Conservation (phyloP, 1,140 invertebrate genomes). For the Achatina immaculata region DNA sequence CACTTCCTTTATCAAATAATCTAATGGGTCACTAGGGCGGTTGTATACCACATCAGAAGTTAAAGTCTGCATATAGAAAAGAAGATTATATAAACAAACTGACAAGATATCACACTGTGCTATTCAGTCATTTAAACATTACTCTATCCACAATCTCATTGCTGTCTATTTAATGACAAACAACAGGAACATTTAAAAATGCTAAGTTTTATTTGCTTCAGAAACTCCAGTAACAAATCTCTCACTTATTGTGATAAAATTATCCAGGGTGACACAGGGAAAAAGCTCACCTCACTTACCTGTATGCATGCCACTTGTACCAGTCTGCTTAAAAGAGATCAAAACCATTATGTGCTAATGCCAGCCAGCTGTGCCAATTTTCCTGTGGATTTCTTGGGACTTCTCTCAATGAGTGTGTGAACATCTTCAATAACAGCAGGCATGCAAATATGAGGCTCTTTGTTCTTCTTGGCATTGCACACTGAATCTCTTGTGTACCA, state of each 20-base stretch:
- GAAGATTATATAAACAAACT: neutral
- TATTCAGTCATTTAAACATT: neutral
- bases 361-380: too few relatives aligned
- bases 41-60: constrained; percentile 60
- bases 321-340: too few relatives aligned
- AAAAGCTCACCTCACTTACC: neutral
- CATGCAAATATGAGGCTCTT: too few relatives aligned
- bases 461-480: too few relatives aligned
- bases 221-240: neutral
- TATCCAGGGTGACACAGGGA: neutral
- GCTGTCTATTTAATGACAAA: neutral
- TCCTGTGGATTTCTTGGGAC: too few relatives aligned
- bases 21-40: constrained; percentile 58
- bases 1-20: constrained; percentile 61
- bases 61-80: constrained; percentile 48
- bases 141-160: neutral
- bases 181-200: neutral
- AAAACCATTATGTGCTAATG: too few relatives aligned
- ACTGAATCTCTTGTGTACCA: too few relatives aligned
- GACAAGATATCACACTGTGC: neutral
- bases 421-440: too few relatives aligned
- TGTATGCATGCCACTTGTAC: too few relatives aligned
- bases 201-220: neutral
- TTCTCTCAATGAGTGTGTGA: too few relatives aligned
- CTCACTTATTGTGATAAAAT: neutral